Base-by-base conservation (phyloP, 2,113 vertebrate genomes). In the Pangasianodon hypophthalmus region DNA sequence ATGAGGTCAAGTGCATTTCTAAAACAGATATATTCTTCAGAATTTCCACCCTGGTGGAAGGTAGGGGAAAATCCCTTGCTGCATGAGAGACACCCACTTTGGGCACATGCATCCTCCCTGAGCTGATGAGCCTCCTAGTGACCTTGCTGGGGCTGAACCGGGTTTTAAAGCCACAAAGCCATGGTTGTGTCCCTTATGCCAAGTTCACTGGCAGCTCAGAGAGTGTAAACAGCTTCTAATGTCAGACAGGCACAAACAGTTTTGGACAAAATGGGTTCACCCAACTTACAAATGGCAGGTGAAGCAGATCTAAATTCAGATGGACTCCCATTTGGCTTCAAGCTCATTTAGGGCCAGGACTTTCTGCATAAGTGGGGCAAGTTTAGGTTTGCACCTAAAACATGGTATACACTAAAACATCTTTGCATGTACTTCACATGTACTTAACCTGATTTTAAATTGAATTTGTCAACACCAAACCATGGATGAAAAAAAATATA, bases 141-240 rank as follows among this genome's bases (percentile, higher is more conserved):
- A 89, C 84, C 88, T 77, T 88, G 46, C 41, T 71, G 75, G 82
- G 84, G 52, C 64, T 88, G 50, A 81, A 87, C 56, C 87, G 85
- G 81, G 41, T 88, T 50, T 84, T n/a, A 62, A 88, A 91, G 85
- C 92, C 91, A 90, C 90, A 90, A 88, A 92, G 90, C 89, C 90
- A 67, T 86, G 89, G 88, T 69, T 88, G 82, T 88, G 46, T 87
- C 44, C 44, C 73, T 84, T 83, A 79, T 84, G 89, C 85, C 89
- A 87, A 41, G 88, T 89, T 88, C 48, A 90, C 87, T 90, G 84
- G 85, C 79, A 75, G 52, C 60, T 77, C 56, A 32, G 62, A 58
- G 60, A 50, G 64, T 50, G 26, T 62, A 50, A 56, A 26, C 48
- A 52, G 48, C 58, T 69, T 77, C 32, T 24, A 82, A 89, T 80